phyloP scores from a whole-genome alignment of 2,888 invertebrate genomes.

The Pristionchus japonicus region DNA sequence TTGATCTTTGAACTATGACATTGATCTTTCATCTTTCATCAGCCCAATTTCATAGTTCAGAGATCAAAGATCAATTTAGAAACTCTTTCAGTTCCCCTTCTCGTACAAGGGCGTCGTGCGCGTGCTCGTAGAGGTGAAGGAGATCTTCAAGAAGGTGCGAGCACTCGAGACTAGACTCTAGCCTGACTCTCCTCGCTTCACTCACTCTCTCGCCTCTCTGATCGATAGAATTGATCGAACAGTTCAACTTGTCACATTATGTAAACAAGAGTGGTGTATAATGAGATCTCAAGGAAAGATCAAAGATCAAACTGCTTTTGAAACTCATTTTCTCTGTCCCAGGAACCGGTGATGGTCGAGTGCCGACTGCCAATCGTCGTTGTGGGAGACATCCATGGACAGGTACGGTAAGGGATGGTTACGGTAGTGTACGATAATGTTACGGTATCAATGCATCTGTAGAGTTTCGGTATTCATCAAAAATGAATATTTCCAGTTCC shows the following conservation, averaged over 20 bases:
- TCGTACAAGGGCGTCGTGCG: background rate
- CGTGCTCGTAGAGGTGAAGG: background rate
- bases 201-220: background rate
- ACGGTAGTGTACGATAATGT: background rate
- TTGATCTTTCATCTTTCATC: background rate
- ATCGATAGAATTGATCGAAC: background rate
- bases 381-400: constrained; percentile 6
- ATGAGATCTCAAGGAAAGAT: background rate
- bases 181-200: background rate
- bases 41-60: background rate
- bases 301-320: background rate
- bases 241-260: background rate
- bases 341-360: background rate
- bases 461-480: background rate
- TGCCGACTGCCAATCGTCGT: background rate
- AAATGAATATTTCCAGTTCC: too few relatives aligned
- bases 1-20: background rate
- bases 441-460: background rate
- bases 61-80: too few relatives aligned
- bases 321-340: background rate
- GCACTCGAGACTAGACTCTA: too few relatives aligned
- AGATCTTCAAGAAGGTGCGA: background rate
- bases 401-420: background rate
- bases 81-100: background rate
- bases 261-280: background rate